These are phyloP conservation scores for Platycheirus albimanus DNA, from an alignment of 2,888 invertebrate species.

Conservation along the genomic window DNA sequence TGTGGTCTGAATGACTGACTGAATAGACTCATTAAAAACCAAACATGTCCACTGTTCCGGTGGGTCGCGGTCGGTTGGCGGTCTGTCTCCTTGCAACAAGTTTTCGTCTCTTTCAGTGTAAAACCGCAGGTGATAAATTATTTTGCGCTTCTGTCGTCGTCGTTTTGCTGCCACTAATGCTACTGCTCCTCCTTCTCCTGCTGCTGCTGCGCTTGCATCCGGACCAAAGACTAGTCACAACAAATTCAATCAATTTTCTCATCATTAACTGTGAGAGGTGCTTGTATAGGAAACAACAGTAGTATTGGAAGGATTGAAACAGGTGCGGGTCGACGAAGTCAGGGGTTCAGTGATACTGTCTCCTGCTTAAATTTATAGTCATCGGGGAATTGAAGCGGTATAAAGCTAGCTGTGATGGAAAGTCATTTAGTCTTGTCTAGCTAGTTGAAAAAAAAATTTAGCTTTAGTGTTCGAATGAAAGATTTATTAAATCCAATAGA, in stretches of 20 bases:
- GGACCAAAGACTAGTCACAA: slow-evolving; percentile 52
- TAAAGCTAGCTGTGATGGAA: slow-evolving; percentile 58
- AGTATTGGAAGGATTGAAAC: slow-evolving; percentile 11
- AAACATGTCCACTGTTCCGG: slow-evolving; percentile 56
- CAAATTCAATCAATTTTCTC: slow-evolving; percentile 72
- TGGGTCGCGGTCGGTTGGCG: slow-evolving; percentile 13
- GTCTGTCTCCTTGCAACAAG: slow-evolving; percentile 15
- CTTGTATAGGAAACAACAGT: slow-evolving; percentile 22
- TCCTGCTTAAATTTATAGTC: slow-evolving; percentile 45
- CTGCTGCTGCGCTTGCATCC: slow-evolving; percentile 21
- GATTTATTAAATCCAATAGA: slow-evolving; percentile 69
- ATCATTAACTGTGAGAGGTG: slow-evolving; percentile 59
- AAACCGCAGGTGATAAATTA: slow-evolving; percentile 68
- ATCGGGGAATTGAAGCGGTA: slow-evolving; percentile 13
- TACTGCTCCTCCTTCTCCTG: not conserved
- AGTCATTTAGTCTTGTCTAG: slow-evolving; percentile 55
- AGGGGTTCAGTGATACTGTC: slow-evolving; percentile 60
- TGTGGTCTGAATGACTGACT: slow-evolving; percentile 59
- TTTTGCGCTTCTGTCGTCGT: slow-evolving; percentile 57
- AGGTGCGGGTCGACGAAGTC: slow-evolving; percentile 41
- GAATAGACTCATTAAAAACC: slow-evolving; percentile 67
- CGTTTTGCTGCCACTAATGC: not conserved
- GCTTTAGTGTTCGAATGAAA: slow-evolving; percentile 33
- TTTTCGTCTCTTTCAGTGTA: slow-evolving; percentile 22
- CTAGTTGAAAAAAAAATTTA: not conserved